These are phyloP conservation scores for Paracentrotus lividus DNA, from an alignment of 53 echinoderm and acorn worm genomes.

Conservation along the genomic window DNA sequence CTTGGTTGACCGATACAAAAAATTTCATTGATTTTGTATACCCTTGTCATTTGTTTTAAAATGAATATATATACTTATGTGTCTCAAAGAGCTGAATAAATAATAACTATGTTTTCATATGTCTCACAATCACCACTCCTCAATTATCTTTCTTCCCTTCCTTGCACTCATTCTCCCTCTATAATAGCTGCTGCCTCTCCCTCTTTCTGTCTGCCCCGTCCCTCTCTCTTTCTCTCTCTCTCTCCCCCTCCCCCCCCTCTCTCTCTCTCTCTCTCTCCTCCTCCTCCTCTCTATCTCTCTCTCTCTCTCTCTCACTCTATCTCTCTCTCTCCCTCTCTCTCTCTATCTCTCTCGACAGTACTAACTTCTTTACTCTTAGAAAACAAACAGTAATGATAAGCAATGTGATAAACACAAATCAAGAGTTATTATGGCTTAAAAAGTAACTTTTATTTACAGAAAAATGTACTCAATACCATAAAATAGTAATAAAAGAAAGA, in stretches of 20 bases:
- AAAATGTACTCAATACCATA: background rate
- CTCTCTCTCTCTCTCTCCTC: background rate
- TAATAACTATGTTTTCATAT: too few relatives aligned
- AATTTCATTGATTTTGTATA: background rate
- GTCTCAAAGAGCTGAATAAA: too few relatives aligned
- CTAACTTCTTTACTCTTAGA: background rate
- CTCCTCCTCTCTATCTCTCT: background rate
- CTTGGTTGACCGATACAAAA: background rate
- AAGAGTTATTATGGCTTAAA: background rate
- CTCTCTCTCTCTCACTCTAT: background rate
- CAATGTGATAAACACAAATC: background rate
- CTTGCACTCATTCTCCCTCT: background rate
- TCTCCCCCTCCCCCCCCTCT: background rate
- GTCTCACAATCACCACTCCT: too few relatives aligned
- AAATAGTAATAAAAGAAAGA: background rate
- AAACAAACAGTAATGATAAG: background rate
- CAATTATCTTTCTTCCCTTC: background rate
- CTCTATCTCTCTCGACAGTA: background rate
- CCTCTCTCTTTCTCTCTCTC: background rate
- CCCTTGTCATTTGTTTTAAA: background rate
- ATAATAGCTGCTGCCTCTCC: background rate
- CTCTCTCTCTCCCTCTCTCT: background rate
- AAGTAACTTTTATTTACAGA: conserved; percentile 49
- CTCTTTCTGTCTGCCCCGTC: background rate
- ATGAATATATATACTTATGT: too few relatives aligned